Conservation (phyloP, 2,888 invertebrate species). For the Neelides folsomi region DNA sequence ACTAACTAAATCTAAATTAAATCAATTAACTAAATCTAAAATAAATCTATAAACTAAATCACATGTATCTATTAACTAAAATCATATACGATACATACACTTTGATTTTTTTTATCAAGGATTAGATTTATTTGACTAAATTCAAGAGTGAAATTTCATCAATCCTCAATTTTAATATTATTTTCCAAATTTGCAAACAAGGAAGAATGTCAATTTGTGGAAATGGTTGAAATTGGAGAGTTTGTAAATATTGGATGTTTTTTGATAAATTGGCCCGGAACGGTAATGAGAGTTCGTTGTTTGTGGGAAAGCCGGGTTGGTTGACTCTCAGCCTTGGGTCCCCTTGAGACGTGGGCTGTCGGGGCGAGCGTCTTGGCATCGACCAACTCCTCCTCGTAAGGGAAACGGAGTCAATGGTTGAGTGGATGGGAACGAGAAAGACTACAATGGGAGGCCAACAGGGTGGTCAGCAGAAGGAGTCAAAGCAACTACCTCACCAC, state of each 20-base stretch:
- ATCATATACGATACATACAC: too few species aligned
- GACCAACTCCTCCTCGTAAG: constrained; percentile 9
- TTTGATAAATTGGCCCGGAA: constrained; percentile 25
- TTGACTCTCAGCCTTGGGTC: constrained; percentile 32
- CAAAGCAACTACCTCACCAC: constrained; percentile 2
- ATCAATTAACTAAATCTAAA: too few species aligned
- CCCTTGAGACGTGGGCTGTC: not conserved
- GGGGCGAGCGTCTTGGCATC: constrained; percentile 18
- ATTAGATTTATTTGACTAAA: too few species aligned
- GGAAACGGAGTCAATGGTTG: constrained; percentile 6
- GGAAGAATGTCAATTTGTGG: constrained; percentile 9
- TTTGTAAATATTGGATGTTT: not conserved
- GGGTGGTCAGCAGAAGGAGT: constrained; percentile 13
- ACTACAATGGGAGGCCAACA: constrained; percentile 16
- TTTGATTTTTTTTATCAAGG: too few species aligned
- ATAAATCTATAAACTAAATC: too few species aligned
- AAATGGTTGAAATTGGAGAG: not conserved
- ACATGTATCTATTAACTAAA: too few species aligned
- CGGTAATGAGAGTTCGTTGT: constrained; percentile 24
- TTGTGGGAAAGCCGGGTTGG: constrained; percentile 32
- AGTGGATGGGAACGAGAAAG: constrained; percentile 11
- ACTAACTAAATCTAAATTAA: too few species aligned
- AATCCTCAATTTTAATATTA: too few species aligned
- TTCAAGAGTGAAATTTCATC: too few species aligned
- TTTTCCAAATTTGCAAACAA: too few species aligned